These are phyloP conservation scores for Neoniphon sammara DNA, from an alignment of 2,797 vertebrate species.

Conservation along the genomic window DNA sequence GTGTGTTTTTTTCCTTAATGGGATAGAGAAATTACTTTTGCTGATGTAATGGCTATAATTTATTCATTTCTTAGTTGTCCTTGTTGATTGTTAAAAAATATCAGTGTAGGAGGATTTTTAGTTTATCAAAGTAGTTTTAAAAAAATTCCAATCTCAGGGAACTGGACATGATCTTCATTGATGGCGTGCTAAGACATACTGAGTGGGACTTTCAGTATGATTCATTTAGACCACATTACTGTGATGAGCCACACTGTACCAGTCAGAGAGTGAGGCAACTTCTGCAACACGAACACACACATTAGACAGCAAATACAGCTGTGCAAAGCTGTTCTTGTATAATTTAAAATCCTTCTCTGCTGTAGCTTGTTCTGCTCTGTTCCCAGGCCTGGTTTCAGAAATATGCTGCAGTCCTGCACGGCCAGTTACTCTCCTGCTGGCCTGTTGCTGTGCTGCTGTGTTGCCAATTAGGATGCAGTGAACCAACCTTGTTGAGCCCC, in stretches of 20 bases:
- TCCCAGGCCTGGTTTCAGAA: conserved; percentile 16
- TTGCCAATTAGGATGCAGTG: conserved; percentile 46
- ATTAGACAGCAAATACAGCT: neutral
- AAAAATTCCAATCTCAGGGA: too few species aligned
- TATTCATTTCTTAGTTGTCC: too few species aligned
- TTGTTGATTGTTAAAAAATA: too few species aligned
- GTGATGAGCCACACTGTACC: neutral
- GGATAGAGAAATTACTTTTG: too few species aligned
- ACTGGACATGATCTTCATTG: neutral
- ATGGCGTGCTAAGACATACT: conserved; percentile 9
- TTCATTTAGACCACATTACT: conserved; percentile 13
- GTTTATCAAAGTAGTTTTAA: too few species aligned
- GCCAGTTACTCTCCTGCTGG: conserved; percentile 44
- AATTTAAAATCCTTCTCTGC: conserved; percentile 5
- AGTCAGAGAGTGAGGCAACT: neutral
- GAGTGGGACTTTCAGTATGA: conserved; percentile 4
- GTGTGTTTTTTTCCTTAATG: too few species aligned
- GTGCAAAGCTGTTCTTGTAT: neutral
- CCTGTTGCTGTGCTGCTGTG: conserved; percentile 46
- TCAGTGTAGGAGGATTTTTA: too few species aligned
- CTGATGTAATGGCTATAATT: too few species aligned
- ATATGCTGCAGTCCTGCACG: conserved; percentile 22
- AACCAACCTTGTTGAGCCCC: conserved; percentile 93
- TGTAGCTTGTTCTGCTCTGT: conserved; percentile 2
- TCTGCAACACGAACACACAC: neutral